These are phyloP conservation scores for Clunio marinus DNA, from an alignment of 2,888 invertebrate genomes.

Conservation along the genomic window DNA sequence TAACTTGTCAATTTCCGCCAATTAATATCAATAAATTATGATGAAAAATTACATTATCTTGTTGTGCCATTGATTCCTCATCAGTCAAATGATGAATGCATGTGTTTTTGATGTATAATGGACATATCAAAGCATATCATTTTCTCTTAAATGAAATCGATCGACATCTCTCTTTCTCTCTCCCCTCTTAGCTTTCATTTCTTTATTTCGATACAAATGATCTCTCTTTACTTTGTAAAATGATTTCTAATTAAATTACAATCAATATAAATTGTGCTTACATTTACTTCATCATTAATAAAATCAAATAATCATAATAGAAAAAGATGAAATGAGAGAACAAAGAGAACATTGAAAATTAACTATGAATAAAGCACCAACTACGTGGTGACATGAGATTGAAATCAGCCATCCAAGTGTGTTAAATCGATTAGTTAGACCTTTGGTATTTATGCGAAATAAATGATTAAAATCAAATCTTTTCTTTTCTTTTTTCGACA, in stretches of 20 bases:
- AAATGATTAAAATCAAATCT: no score
- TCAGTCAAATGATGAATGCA: neutral
- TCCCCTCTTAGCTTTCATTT: neutral
- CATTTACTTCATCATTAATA: slow-evolving; percentile 22
- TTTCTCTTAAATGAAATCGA: no score
- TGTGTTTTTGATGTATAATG: neutral
- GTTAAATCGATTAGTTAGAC: slow-evolving; percentile 8
- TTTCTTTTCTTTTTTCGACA: no score
- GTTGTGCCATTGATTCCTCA: neutral
- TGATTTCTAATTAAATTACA: slow-evolving; percentile 23
- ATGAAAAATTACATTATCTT: slow-evolving; percentile 33
- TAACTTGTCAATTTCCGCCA: slow-evolving; percentile 38
- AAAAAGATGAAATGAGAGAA: neutral
- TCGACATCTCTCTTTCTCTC: neutral
- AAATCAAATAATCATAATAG: neutral
- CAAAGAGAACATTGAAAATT: neutral
- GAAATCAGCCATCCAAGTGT: slow-evolving; percentile 17
- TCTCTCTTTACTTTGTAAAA: slow-evolving; percentile 14
- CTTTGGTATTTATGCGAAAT: no score
- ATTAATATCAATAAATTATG: slow-evolving; percentile 34
- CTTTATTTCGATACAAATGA: no score
- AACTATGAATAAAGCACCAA: slow-evolving; percentile 4
- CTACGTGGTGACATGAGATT: neutral
- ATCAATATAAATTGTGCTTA: slow-evolving; percentile 36
- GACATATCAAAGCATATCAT: no score